These are phyloP conservation scores for Sebastes oblongus DNA, from an alignment of 2,797 vertebrate species.

Conservation along the genomic window DNA sequence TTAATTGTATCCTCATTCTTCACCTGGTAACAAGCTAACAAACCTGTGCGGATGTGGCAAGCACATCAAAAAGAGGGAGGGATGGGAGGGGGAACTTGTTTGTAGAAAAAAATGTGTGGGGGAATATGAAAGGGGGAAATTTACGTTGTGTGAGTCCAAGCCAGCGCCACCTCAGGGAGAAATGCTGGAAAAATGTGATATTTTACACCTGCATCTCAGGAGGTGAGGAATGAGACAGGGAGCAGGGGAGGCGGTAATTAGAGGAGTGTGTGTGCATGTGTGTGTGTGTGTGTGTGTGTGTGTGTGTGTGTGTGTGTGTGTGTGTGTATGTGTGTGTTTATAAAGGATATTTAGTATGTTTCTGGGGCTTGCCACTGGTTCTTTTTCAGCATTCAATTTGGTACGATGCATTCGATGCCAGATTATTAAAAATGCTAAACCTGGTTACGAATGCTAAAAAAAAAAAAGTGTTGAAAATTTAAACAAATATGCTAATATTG, in stretches of 20 bases:
- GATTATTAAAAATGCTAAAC: conserved; percentile 77
- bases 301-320: conserved; percentile 29
- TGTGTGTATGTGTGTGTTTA: conserved; percentile 43
- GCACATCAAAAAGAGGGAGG: conserved; percentile 79
- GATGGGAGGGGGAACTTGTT: conserved; percentile 69
- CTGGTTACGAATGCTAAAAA: conserved; percentile 62
- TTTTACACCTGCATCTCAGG: conserved; percentile 86
- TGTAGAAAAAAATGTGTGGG: conserved; percentile 75
- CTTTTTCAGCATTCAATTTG: conserved; percentile 72
- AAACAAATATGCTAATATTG: conserved; percentile 78
- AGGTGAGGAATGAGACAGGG: conserved; percentile 74
- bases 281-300: conserved; percentile 29
- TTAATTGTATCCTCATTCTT: conserved; percentile 79
- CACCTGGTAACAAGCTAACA: conserved; percentile 81
- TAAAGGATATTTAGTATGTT: conserved; percentile 72
- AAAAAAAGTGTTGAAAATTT: conserved; percentile 65
- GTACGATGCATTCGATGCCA: conserved; percentile 62
- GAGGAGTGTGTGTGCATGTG: conserved; percentile 61
- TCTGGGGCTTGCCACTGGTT: conserved; percentile 75
- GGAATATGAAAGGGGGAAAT: conserved; percentile 81
- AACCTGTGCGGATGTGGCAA: conserved; percentile 83
- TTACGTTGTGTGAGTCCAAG: conserved; percentile 82
- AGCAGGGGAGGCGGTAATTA: conserved; percentile 76
- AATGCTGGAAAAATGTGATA: conserved; percentile 87
- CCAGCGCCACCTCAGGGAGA: conserved; percentile 85